Conservation (phyloP, 2,113 vertebrate genomes). For the Polypterus bichir region DNA sequence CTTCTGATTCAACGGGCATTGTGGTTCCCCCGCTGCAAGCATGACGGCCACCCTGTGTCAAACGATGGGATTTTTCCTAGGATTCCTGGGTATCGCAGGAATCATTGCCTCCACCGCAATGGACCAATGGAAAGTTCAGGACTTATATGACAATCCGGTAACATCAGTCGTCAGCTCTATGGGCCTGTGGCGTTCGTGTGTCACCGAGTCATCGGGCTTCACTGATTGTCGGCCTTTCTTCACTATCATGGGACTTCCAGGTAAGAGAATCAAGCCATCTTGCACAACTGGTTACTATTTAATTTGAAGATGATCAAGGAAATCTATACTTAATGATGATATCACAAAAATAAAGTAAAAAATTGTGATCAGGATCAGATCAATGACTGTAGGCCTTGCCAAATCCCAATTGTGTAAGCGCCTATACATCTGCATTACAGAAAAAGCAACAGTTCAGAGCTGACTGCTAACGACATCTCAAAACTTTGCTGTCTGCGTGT, state of each 20-base stretch:
- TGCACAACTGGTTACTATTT: not conserved
- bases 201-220: conserved; percentile 65
- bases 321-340: not conserved
- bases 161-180: conserved; percentile 69
- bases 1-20: too few relatives aligned
- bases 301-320: not conserved
- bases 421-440: too few relatives aligned
- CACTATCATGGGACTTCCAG: conserved; percentile 76
- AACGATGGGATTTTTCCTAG: conserved; percentile 60
- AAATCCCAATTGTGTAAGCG: too few relatives aligned
- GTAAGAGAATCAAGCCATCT: conserved; percentile 34
- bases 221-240: conserved; percentile 76
- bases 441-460: too few relatives aligned
- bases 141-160: conserved; percentile 59
- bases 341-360: not conserved
- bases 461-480: too few relatives aligned
- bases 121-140: conserved; percentile 71
- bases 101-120: conserved; percentile 59
- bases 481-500: too few relatives aligned
- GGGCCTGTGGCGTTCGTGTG: conserved; percentile 80
- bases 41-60: conserved; percentile 70
- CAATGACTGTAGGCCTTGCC: too few relatives aligned
- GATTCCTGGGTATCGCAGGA: conserved; percentile 48
- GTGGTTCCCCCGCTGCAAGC: too few relatives aligned
- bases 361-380: too few relatives aligned